Evolutionary conservation across 1,140 invertebrate species (phyloP).

Genomic region (Wasmannia auropunctata): DNA sequence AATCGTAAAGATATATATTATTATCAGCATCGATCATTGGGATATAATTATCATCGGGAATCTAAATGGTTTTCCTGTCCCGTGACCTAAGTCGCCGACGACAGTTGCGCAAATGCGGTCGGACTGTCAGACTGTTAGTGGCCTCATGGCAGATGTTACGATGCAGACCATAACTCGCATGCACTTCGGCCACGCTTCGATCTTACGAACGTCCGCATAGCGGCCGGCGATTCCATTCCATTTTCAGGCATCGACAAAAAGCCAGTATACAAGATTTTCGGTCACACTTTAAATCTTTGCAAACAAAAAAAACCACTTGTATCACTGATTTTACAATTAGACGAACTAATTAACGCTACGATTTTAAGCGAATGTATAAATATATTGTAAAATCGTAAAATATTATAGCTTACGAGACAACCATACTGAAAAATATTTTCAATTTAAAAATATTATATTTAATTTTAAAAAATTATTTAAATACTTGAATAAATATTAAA

Average conservation of each 20-base stretch:
- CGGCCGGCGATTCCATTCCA: not conserved
- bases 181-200: conserved; percentile 40
- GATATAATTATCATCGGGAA: conserved; percentile 50
- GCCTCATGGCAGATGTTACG: conserved; percentile 72
- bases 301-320: not conserved
- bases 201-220: conserved; percentile 45
- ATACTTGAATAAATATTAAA: no score
- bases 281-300: not conserved
- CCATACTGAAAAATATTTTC: no score
- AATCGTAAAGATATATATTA: conserved; percentile 49
- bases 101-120: conserved; percentile 75
- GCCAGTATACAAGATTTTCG: not conserved
- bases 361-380: no score
- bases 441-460: no score
- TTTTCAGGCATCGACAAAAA: not conserved
- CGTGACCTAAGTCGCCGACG: conserved; percentile 58
- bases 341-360: not conserved
- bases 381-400: no score
- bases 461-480: no score
- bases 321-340: not conserved
- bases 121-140: conserved; percentile 71
- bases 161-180: conserved; percentile 65
- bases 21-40: conserved; percentile 60
- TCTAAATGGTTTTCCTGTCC: conserved; percentile 62
- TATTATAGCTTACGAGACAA: no score